phyloP scores from a whole-genome alignment of 1,140 invertebrate genomes.

The Thaumatotibia leucotreta region DNA sequence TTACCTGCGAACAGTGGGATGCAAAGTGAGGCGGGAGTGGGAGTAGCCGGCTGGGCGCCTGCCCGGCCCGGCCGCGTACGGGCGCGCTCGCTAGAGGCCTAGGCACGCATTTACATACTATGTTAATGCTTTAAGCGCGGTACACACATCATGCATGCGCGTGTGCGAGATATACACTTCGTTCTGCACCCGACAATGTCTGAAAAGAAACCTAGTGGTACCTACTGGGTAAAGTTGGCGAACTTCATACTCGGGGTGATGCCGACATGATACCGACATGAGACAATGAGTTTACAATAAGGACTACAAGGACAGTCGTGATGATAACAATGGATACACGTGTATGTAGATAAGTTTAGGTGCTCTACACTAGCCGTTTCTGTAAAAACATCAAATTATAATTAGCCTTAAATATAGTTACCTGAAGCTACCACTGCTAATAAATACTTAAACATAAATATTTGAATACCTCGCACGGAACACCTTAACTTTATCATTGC shows the following conservation, averaged over 20 bases:
- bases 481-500: slow-evolving; percentile 68
- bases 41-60: slow-evolving; percentile 23
- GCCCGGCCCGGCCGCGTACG: slow-evolving; percentile 4
- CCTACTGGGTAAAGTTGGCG: slow-evolving; percentile 2
- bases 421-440: slow-evolving; percentile 32
- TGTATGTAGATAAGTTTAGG: slow-evolving; percentile 51
- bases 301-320: slow-evolving; percentile 50
- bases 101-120: background rate
- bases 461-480: slow-evolving; percentile 70
- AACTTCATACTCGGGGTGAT: slow-evolving; percentile 19
- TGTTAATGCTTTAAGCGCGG: background rate
- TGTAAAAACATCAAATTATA: slow-evolving; percentile 33
- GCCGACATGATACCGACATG: slow-evolving; percentile 18
- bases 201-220: slow-evolving; percentile 9
- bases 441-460: slow-evolving; percentile 24
- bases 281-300: slow-evolving; percentile 29
- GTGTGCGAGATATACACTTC: background rate
- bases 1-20: slow-evolving; percentile 64
- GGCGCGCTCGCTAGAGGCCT: slow-evolving; percentile 8
- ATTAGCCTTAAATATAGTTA: slow-evolving; percentile 35
- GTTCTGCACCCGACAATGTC: background rate
- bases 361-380: slow-evolving; percentile 53
- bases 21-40: slow-evolving; percentile 26
- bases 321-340: slow-evolving; percentile 48
- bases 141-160: slow-evolving; percentile 1